Base-by-base conservation (phyloP, 2,888 invertebrate species). In the Microctonus hyperodae region DNA sequence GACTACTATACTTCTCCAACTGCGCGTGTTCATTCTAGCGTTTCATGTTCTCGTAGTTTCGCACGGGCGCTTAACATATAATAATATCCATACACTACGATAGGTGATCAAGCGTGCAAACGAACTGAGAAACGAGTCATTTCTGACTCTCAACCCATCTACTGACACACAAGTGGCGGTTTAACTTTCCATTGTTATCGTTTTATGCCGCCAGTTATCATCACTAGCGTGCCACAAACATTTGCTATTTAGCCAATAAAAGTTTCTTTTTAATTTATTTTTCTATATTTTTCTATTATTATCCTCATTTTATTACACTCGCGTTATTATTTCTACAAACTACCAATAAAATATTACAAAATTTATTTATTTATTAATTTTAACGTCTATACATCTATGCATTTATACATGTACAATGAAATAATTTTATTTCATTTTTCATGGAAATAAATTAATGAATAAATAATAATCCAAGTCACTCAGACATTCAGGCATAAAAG, bases 401-500 rank as follows among this genome's bases (percentile, higher is more conserved):
- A 37, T 16, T 22, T 57, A 10, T 57, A 35, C 6, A 37, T 25
- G n/a, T n/a, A 6, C 37, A 11, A 28, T 7, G 3, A 28, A 28
- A 28, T 7, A 28, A 5, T 28, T 28, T 28, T 28, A 5, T 28
- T 11, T 16, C 3, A n/a, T 22, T 56, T 13, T 4, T 23, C 3
- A 40, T 10, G 6, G 40, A 23, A 23, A 23, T 4, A 16, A 16
- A 44, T 16, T 16, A 16, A 44, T 16, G 20, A n/a, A 44, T 5
- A 6, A 44, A n/a, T 4, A 44, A 16, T 4, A 31, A 65, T 65
- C 59, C 57, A 65, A 61, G n/a, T 28, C 37, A 37, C 50, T 67
- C 62, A 67, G 67, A 67, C 67, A 67, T 67, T 62, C 67, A 57
- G 67, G 40, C 51, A 50, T 51, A 44, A 56, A 23, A 48, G 31